phyloP scores from a whole-genome alignment of 2,888 invertebrate genomes.

The Amphimallon solstitiale region DNA sequence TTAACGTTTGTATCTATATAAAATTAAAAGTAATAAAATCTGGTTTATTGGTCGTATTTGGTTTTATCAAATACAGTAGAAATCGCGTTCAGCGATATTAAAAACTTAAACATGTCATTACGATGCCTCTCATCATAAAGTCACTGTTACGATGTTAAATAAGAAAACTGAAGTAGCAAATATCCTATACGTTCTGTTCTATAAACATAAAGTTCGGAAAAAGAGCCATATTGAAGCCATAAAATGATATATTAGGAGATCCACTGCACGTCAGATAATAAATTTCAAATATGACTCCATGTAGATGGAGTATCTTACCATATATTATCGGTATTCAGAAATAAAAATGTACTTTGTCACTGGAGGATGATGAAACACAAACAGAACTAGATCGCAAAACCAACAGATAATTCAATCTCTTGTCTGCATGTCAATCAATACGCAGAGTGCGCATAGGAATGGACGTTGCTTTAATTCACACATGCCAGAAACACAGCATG shows the following conservation, averaged over 20 bases:
- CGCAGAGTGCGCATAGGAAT: slow-evolving; percentile 27
- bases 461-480: slow-evolving; percentile 30
- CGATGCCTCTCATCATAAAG: too few species aligned
- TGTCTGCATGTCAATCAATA: slow-evolving; percentile 29
- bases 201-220: not conserved
- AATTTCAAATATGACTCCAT: not conserved
- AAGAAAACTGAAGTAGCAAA: too few species aligned
- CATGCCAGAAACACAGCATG: slow-evolving; percentile 21
- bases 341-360: slow-evolving; percentile 4
- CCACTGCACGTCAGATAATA: not conserved
- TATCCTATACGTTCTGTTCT: too few species aligned
- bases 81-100: too few species aligned
- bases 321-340: not conserved
- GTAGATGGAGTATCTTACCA: not conserved
- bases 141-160: too few species aligned
- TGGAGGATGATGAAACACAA: slow-evolving; percentile 4
- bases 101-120: too few species aligned
- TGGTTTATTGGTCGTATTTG: too few species aligned
- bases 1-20: too few species aligned
- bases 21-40: too few species aligned
- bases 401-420: slow-evolving; percentile 29
- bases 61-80: too few species aligned
- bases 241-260: not conserved
- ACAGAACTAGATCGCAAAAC: slow-evolving; percentile 18
- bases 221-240: not conserved